Evolutionary conservation across 2,888 invertebrate genomes (phyloP), one percentile per base, ranked within the genome.

Genomic region (Cephus pygmeus): DNA sequence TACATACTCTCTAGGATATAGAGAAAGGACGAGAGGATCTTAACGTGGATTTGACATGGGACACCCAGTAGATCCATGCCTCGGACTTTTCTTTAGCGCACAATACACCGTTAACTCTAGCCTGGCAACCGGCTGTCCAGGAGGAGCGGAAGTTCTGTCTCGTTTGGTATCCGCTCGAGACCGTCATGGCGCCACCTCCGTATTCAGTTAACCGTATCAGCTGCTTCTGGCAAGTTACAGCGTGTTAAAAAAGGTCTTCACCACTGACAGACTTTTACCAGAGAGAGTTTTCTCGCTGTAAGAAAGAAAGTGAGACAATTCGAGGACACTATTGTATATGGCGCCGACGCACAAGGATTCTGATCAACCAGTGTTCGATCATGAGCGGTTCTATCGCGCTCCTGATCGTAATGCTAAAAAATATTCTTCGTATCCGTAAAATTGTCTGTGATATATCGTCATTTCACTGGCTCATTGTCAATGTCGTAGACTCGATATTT

Each of bases 61-160:
- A 77, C 80, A 75, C 76, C 77, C 80, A 76, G 80, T 81, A 78
- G 68, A 78, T 33, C 74, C 11, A 74, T 35, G 35, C 30, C 71
- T 71, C 71, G 71, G 12, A 6, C 36, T 12, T 77, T 73, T 79
- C 82, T 79, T 79, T 71, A 79, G 79, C 79, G 79, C 77, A 76
- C 79, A 73, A 73, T 81, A 78, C 84, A 89, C 89, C 89, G 88
- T 89, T 89, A 89, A 83, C 84, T 87, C 85, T 85, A 84, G 88
- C 89, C 83, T 89, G 86, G 89, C 89, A 88, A 89, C 89, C 84
- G 83, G 78, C n/a, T 33, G 4, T 30, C 33, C 74, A 33, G 9
- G 74, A 34, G 15, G n/a, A 35, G 12, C 74, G 74, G 74, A 74
- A 74, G 74, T 74, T 74, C 34, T 12, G 35, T 74, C 34, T 74